A percentile compares a stretch with the other conserved stretches of the same genome.
Evolutionary conservation across 2,113 vertebrate genomes (phyloP).

Genomic region (Brachyistius frenatus): DNA sequence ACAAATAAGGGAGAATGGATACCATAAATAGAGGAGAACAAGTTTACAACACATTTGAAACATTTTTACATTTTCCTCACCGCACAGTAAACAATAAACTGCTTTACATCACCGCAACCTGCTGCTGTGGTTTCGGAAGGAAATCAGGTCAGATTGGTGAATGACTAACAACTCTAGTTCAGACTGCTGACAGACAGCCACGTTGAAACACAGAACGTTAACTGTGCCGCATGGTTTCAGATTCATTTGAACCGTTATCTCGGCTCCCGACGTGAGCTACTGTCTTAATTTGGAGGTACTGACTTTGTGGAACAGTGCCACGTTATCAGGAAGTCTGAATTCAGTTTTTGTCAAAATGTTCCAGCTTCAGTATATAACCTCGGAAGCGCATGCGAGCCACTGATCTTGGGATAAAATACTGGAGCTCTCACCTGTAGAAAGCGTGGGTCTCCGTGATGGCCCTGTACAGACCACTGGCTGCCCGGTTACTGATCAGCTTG

Average conservation of each 20-base stretch:
- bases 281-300: background rate
- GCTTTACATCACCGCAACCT: background rate
- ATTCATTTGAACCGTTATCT: slow-evolving; percentile 13
- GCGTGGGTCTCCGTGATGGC: slow-evolving; percentile 98
- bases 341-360: background rate
- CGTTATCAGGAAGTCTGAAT: background rate
- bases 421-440: slow-evolving; percentile 92
- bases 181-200: background rate
- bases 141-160: background rate
- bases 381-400: background rate
- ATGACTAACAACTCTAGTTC: too few species aligned
- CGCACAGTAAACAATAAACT: background rate
- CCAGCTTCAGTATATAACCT: background rate
- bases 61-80: background rate
- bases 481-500: slow-evolving; percentile 96
- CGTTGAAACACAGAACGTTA: background rate
- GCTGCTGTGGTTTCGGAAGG: background rate
- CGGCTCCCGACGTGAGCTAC: background rate
- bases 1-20: background rate
- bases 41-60: slow-evolving; percentile 8
- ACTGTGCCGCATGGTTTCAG: slow-evolving; percentile 9
- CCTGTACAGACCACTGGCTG: slow-evolving; percentile 95
- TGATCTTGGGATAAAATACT: background rate
- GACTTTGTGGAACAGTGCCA: background rate
- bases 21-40: slow-evolving; percentile 28